Conservation (phyloP, 2,888 invertebrate species). For the Trachelus tabidus region DNA sequence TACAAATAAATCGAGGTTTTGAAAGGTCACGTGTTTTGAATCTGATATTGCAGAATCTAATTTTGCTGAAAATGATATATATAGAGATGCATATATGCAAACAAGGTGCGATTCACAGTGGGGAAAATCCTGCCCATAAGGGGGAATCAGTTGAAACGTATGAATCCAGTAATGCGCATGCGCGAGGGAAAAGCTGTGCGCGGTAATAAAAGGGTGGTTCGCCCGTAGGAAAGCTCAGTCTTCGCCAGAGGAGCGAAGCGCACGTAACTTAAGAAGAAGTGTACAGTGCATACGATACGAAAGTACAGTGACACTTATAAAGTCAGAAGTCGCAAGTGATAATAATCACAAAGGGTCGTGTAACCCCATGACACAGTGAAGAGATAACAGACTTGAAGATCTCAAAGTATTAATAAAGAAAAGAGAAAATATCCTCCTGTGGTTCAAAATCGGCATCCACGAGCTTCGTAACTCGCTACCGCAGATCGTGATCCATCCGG, state of each 20-base stretch:
- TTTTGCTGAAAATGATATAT: neutral
- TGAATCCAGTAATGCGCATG: neutral
- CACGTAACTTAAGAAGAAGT: neutral
- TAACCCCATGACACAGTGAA: neutral
- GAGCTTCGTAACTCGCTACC: slow-evolving; percentile 24
- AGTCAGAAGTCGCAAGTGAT: neutral
- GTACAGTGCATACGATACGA: neutral
- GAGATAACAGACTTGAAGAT: neutral
- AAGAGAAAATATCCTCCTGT: neutral
- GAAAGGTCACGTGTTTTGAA: neutral
- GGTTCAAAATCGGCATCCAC: slow-evolving; percentile 10
- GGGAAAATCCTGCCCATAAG: neutral
- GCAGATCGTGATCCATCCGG: slow-evolving; percentile 18
- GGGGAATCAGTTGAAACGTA: neutral
- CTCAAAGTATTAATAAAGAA: neutral
- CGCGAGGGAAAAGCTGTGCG: neutral
- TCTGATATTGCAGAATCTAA: too few species aligned
- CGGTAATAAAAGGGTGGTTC: neutral
- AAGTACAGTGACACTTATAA: neutral
- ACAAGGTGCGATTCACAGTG: neutral
- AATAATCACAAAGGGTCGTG: neutral
- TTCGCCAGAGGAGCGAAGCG: neutral
- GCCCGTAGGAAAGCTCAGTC: neutral
- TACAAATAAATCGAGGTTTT: neutral
- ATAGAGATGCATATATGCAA: neutral